Conservation (phyloP, 2,797 vertebrate species). For the Scolopax bukidnonensis region DNA sequence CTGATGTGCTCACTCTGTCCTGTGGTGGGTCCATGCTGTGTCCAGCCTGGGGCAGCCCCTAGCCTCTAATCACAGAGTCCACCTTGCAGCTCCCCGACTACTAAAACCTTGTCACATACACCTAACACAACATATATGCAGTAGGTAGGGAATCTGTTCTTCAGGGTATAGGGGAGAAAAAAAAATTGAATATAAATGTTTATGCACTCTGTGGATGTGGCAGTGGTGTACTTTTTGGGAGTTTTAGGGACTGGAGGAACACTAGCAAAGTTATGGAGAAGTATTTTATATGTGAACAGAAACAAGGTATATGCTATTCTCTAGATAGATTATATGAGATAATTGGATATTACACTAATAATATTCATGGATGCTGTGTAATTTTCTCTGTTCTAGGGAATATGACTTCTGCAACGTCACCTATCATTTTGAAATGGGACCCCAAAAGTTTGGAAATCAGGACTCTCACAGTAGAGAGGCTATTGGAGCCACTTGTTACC, state of each 20-base stretch:
- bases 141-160: background rate
- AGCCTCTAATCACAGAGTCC: background rate
- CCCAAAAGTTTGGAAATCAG: slow-evolving; percentile 98
- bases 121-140: no score
- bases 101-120: background rate
- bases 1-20: background rate
- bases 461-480: slow-evolving; percentile 93
- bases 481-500: slow-evolving; percentile 94
- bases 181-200: fast-evolving
- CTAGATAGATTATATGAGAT: background rate
- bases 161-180: background rate
- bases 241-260: background rate
- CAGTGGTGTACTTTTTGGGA: background rate
- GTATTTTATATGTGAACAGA: background rate
- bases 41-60: background rate
- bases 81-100: fast-evolving
- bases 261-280: background rate
- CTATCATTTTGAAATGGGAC: slow-evolving; percentile 99
- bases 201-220: background rate
- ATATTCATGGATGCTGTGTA: background rate
- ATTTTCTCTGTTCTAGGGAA: slow-evolving; percentile 70
- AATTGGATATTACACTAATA: background rate
- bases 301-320: background rate
- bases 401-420: slow-evolving; percentile 94
- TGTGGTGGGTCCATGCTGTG: background rate